Base-by-base conservation (phyloP, 2,888 invertebrate species). In the Torymus tubicola region DNA sequence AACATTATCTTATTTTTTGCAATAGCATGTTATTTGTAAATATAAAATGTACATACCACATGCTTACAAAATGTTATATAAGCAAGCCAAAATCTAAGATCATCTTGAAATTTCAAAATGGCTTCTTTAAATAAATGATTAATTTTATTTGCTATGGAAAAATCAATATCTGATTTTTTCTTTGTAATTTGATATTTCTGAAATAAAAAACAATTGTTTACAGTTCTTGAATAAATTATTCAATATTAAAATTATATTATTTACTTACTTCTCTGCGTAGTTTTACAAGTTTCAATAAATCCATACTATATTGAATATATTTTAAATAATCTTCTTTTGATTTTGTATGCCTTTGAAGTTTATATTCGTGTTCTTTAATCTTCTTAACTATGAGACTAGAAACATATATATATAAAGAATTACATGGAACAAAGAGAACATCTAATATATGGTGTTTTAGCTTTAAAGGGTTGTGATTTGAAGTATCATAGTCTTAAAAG, bases 21-120 rank as follows among this genome's bases (percentile, higher is more conserved):
- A 72, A 53, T 67, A 73, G 83, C 13, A 53, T 60, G 67, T 18
- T 52, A 82, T 55, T 57, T 71, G 2, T 31, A 68, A 77, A 61
- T 67, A 14, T 68, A 71, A 64, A 65, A 78, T 72, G 58, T 77
- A 90, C 91, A 90, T 89, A 93, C 93, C 87, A 94, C 94, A 88
- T 93, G 93, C 85, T 93, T 94, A 86, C 95, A 95, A 89, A 96
- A 97, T 86, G 95, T 95, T 73, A 97, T 94, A 86, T 95, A 96
- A 63, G 95, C 94, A 86, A 95, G 92, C 94, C 96, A 96, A 77
- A 97, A 92, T 83, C 94, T 93, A 58, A 95, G 91, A 87, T 97
- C 96, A 86, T 94, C 93, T 85, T 95, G 93, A 87, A 95, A 96
- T 83, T 94, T 92, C 53, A 92, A 92, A 75, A 95, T 92, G 21